Percentiles rank a stretch among this genome's conserved stretches.
phyloP scores from a whole-genome alignment of 2,797 vertebrate species.

The Trematomus bernacchii region DNA sequence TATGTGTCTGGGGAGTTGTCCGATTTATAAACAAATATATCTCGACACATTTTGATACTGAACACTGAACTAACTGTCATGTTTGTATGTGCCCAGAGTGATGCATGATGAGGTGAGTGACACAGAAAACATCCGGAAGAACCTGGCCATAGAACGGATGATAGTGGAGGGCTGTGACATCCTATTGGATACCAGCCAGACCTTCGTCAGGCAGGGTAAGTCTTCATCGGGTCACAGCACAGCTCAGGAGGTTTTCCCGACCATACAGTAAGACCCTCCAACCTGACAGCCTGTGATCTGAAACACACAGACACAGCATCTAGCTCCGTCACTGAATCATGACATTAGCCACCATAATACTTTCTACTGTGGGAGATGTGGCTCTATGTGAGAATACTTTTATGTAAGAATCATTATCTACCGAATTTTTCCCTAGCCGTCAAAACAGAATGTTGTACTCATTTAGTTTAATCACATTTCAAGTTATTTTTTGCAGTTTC shows the following conservation, averaged over 20 bases:
- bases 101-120: conserved; percentile 99
- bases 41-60: neutral
- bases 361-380: conserved; percentile 2
- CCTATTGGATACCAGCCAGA: conserved; percentile 97
- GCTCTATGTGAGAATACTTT: conserved; percentile 4
- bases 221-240: conserved; percentile 15
- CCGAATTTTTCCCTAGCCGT: neutral
- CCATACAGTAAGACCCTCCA: neutral
- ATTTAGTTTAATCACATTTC: neutral
- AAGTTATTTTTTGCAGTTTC: neutral
- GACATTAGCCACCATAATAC: conserved; percentile 15
- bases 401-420: neutral
- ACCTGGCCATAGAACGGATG: conserved; percentile 97
- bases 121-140: conserved; percentile 99
- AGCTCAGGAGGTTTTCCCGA: conserved; percentile 4
- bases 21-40: neutral
- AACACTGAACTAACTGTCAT: neutral
- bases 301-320: neutral
- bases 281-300: conserved; percentile 31
- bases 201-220: conserved; percentile 98
- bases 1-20: conserved; percentile 59
- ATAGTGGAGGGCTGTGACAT: conserved; percentile 99
- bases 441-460: neutral
- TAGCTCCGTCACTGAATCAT: conserved; percentile 26
- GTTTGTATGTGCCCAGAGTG: conserved; percentile 83